Evolutionary conservation across 1,140 invertebrate genomes (phyloP).

Genomic region (Rhopalosiphum maidis): DNA sequence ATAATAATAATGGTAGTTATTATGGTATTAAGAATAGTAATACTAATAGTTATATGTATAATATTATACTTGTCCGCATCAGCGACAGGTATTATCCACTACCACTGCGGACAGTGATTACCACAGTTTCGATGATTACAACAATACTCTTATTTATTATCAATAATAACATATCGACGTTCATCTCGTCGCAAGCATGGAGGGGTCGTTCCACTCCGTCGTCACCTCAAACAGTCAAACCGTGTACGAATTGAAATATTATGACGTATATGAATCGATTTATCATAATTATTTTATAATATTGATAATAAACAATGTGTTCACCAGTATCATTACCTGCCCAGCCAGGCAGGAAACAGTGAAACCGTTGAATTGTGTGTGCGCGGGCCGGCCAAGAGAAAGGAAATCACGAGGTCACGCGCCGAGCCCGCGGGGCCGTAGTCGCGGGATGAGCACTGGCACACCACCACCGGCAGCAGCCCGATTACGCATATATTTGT

Average conservation of each 20-base stretch:
- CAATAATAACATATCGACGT: background rate
- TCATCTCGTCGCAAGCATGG: too few relatives aligned
- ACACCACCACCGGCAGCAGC: background rate
- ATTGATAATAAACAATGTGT: background rate
- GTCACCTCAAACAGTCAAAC: too few relatives aligned
- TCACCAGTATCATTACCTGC: background rate
- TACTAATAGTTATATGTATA: background rate
- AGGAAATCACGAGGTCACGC: slow-evolving; percentile 57
- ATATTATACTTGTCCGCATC: background rate
- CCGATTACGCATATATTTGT: background rate
- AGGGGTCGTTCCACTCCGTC: background rate
- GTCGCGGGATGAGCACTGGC: background rate
- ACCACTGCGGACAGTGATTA: background rate
- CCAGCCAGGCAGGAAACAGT: background rate
- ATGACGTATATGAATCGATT: background rate
- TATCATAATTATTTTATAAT: background rate
- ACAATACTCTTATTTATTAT: background rate
- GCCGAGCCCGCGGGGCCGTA: background rate
- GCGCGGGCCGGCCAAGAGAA: slow-evolving; percentile 24
- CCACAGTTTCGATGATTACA: background rate
- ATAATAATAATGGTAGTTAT: slow-evolving; percentile 23
- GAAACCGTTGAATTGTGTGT: slow-evolving; percentile 39
- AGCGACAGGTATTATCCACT: background rate
- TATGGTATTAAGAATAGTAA: background rate
- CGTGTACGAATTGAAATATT: background rate